Evolutionary conservation across 37 sponge, comb jelly and placozoan species (phyloP).

Genomic region (Sycon ciliatum): DNA sequence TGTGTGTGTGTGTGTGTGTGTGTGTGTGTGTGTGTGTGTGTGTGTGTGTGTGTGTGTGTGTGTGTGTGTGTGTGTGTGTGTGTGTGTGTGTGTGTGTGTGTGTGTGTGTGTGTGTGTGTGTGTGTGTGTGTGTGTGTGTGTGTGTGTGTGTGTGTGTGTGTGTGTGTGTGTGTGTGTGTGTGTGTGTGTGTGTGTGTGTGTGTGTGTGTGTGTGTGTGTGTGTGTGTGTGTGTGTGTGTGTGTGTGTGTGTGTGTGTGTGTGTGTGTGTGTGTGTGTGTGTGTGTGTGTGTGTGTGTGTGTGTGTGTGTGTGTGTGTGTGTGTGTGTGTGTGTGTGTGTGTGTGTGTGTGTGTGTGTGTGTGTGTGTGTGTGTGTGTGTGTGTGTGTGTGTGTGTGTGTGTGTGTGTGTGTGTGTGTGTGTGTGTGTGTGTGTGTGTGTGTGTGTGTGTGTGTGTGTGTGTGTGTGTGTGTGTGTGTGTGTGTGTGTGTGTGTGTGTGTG

Average conservation of each 20-base stretch:
- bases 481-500: constrained; percentile 24
- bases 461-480: constrained; percentile 24
- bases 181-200: constrained; percentile 19
- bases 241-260: constrained; percentile 24
- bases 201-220: constrained; percentile 22
- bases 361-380: constrained; percentile 35
- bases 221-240: constrained; percentile 19
- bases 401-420: constrained; percentile 33
- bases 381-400: constrained; percentile 39
- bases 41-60: constrained; percentile 24
- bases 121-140: constrained; percentile 24
- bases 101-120: constrained; percentile 24
- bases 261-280: constrained; percentile 22
- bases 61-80: constrained; percentile 19
- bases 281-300: constrained; percentile 24
- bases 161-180: constrained; percentile 19
- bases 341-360: constrained; percentile 40
- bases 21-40: constrained; percentile 24
- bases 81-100: constrained; percentile 24
- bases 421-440: constrained; percentile 21
- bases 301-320: constrained; percentile 31
- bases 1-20: constrained; percentile 24
- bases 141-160: constrained; percentile 24
- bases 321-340: constrained; percentile 40
- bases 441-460: constrained; percentile 24